Base-by-base conservation (phyloP, 2,888 invertebrate genomes). In the Scelioninae gen. 2 region DNA sequence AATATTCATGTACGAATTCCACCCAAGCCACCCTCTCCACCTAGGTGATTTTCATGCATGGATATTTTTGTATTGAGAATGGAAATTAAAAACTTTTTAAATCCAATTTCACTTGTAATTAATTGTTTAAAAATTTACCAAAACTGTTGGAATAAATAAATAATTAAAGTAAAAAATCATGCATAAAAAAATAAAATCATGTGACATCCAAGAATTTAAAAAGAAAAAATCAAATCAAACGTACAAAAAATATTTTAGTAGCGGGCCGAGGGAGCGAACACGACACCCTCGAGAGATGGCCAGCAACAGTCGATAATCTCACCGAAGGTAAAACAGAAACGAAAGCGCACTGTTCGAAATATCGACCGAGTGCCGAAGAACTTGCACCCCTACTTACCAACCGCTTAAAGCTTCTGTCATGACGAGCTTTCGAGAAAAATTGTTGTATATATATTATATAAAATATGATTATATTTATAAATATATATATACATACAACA, bases 251-350 rank as follows among this genome's bases (percentile, higher is more conserved):
- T 82, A 85, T 85, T 85, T 78, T 84, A 84, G 84, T 85, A 85
- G 83, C 84, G 81, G 84, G 83, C 81, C 84, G 84, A 83, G 84
- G 83, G 83, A 84, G 84, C 81, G 85, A 85, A 81, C 82, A 81
- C 78, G 83, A 83, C 82, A 83, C 83, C 79, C 84, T 85, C 82
- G 84, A 82, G 80, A 83, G 85, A 81, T 83, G 87, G 80, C 87
- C 87, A 81, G 87, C 87, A 81, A 87, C 87, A 77, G 85, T 87
- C 82, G 87, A 87, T 87, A 87, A 86, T 83, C 87, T 87, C 82
- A 85, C 85, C 82, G 86, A 87, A 87, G 87, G 87, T 87, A 87
- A 86, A 81, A 76, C 73, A 80, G 74, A 77, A 70, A 50, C 7
- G 64, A 60, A 64, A 68, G 68, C 68, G 22, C 50, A 58, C 50